phyloP scores from a whole-genome alignment of 2,113 vertebrate species.

The Pandion haliaetus region DNA sequence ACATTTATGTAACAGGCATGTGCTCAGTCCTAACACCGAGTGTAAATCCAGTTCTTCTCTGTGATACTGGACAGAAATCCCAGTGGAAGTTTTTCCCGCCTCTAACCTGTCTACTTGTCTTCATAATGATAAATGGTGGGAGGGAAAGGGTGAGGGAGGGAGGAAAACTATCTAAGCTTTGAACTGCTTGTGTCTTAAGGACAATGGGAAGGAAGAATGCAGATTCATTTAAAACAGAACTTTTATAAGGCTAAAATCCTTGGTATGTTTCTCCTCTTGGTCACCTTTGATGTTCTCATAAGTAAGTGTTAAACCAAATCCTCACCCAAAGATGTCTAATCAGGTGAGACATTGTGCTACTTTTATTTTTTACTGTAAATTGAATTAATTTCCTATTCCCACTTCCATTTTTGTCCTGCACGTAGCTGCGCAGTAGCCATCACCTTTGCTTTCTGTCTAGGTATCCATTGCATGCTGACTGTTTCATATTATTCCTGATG shows the following conservation, averaged over 20 bases:
- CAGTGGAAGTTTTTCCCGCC: slow-evolving; percentile 64
- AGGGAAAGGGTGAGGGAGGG: neutral
- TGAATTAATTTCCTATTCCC: slow-evolving; percentile 14
- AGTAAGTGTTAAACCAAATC: neutral
- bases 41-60: slow-evolving; percentile 44
- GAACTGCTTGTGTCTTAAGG: slow-evolving; percentile 32
- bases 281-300: neutral
- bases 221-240: slow-evolving; percentile 30
- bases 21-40: neutral
- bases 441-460: slow-evolving; percentile 61
- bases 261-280: slow-evolving; percentile 16
- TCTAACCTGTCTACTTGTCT: slow-evolving; percentile 66
- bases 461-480: neutral
- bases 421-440: slow-evolving; percentile 43
- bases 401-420: slow-evolving; percentile 36
- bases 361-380: neutral
- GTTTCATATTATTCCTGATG: slow-evolving; percentile 63
- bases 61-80: slow-evolving; percentile 79
- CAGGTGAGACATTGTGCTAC: neutral
- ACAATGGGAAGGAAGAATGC: slow-evolving; percentile 23
- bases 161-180: slow-evolving; percentile 62
- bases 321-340: neutral
- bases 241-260: slow-evolving; percentile 20
- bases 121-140: slow-evolving; percentile 75
- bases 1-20: neutral